Evolutionary conservation across 1,140 invertebrate genomes (phyloP).

Genomic region (Drosophila subpulchrella): DNA sequence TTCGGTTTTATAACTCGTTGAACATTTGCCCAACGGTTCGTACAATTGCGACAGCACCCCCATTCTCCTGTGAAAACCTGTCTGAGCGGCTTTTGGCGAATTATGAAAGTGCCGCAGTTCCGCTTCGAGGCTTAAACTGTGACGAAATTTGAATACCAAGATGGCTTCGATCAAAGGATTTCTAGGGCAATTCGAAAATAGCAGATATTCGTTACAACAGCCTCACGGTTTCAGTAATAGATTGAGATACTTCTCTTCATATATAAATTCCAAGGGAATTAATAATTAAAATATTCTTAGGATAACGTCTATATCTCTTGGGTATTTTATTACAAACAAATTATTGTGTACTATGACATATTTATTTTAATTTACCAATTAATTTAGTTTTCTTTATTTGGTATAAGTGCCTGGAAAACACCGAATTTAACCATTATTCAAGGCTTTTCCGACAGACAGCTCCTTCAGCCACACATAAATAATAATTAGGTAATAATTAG

Average conservation of each 20-base stretch:
- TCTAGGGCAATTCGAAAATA: neutral
- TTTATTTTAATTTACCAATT: too few relatives aligned
- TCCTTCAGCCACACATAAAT: conserved; percentile 49
- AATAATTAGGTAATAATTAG: conserved; percentile 80
- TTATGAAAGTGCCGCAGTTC: conserved; percentile 59
- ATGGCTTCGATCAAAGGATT: conserved; percentile 20
- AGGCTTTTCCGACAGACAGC: neutral
- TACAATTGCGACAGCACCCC: conserved; percentile 39
- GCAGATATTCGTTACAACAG: neutral
- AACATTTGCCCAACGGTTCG: conserved; percentile 74
- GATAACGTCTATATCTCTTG: too few relatives aligned
- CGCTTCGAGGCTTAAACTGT: conserved; percentile 22
- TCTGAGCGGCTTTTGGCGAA: conserved; percentile 53
- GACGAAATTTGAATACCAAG: conserved; percentile 27
- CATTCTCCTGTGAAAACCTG: conserved; percentile 26
- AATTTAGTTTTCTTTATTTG: neutral
- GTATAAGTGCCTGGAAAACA: neutral
- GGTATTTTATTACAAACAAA: too few relatives aligned
- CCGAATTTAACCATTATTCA: neutral
- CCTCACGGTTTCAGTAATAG: too few relatives aligned
- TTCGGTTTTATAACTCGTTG: conserved; percentile 71
- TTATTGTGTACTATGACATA: too few relatives aligned
- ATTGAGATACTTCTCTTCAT: too few relatives aligned
- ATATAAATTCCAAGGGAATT: too few relatives aligned
- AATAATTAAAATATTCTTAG: too few relatives aligned